phyloP scores from a whole-genome alignment of 2,888 invertebrate species.

The Acleris literana region DNA sequence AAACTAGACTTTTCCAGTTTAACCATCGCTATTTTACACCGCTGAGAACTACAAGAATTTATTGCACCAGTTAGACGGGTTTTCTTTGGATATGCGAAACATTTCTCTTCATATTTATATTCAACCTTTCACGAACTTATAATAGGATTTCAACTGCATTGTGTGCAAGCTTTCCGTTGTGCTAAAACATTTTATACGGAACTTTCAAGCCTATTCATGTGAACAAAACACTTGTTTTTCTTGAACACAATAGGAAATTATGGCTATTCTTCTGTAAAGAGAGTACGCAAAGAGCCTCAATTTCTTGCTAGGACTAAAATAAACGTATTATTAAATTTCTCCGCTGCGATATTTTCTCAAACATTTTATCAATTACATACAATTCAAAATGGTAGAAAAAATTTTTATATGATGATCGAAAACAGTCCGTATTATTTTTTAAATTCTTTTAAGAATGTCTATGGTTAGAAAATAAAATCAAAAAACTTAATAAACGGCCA shows the following conservation, averaged over 20 bases:
- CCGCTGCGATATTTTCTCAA: neutral
- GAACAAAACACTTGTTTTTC: slow-evolving; percentile 14
- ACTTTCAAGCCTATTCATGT: slow-evolving; percentile 10
- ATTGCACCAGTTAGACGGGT: slow-evolving; percentile 2
- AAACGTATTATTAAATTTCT: neutral
- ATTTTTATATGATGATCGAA: too few relatives aligned
- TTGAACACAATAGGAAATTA: too few relatives aligned
- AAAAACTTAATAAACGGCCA: too few relatives aligned
- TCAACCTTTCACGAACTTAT: slow-evolving; percentile 22
- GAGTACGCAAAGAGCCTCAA: too few relatives aligned
- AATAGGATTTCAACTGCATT: slow-evolving; percentile 17
- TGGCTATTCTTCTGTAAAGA: too few relatives aligned
- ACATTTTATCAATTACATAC: too few relatives aligned
- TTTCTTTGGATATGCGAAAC: neutral
- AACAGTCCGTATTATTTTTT: too few relatives aligned
- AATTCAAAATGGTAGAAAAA: too few relatives aligned
- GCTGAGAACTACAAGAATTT: slow-evolving; percentile 14
- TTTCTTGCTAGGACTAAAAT: too few relatives aligned
- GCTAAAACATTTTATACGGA: slow-evolving; percentile 4
- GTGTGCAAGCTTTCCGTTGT: slow-evolving; percentile 14
- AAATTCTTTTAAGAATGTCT: too few relatives aligned
- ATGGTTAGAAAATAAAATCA: too few relatives aligned
- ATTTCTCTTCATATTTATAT: slow-evolving; percentile 15
- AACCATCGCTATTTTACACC: slow-evolving; percentile 4
- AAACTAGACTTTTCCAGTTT: slow-evolving; percentile 6